Conservation (phyloP, 2,797 vertebrate species). For the Siniperca undulata region DNA sequence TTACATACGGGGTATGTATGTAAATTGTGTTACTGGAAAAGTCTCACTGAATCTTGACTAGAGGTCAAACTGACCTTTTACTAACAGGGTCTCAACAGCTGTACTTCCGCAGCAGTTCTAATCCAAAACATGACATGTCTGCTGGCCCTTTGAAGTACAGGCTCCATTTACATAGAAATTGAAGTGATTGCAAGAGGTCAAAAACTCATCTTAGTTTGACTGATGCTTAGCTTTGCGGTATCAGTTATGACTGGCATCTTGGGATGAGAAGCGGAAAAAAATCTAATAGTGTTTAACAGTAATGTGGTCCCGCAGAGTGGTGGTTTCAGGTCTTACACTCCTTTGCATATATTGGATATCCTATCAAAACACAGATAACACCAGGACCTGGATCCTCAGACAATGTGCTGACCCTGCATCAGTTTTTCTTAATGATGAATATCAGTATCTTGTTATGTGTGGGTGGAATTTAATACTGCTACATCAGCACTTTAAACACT, state of each 20-base stretch:
- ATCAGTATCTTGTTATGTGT: slow-evolving; percentile 43
- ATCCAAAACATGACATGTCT: slow-evolving; percentile 11
- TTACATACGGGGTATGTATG: not conserved
- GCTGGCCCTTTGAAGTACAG: slow-evolving; percentile 22
- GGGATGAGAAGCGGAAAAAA: not conserved
- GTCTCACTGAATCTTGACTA: not conserved
- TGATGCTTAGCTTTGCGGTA: slow-evolving; percentile 38
- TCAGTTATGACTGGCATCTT: slow-evolving; percentile 22
- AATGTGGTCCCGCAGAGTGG: not conserved
- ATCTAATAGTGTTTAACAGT: not conserved
- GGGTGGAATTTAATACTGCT: slow-evolving; percentile 33
- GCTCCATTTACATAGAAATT: slow-evolving; percentile 46
- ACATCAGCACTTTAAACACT: slow-evolving; percentile 32
- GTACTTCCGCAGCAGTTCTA: slow-evolving; percentile 7
- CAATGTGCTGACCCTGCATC: slow-evolving; percentile 42
- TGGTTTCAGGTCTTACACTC: slow-evolving; percentile 30
- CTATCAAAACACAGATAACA: slow-evolving; percentile 41
- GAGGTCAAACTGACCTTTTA: slow-evolving; percentile 13
- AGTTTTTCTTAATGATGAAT: slow-evolving; percentile 47
- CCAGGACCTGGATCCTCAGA: slow-evolving; percentile 27
- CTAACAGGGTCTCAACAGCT: slow-evolving; percentile 14
- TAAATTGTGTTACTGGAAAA: not conserved
- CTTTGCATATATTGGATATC: slow-evolving; percentile 29
- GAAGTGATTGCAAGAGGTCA: slow-evolving; percentile 34
- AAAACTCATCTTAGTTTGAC: slow-evolving; percentile 33